These are phyloP conservation scores for Hemithea aestivaria DNA, from an alignment of 2,888 invertebrate species.

Conservation along the genomic window DNA sequence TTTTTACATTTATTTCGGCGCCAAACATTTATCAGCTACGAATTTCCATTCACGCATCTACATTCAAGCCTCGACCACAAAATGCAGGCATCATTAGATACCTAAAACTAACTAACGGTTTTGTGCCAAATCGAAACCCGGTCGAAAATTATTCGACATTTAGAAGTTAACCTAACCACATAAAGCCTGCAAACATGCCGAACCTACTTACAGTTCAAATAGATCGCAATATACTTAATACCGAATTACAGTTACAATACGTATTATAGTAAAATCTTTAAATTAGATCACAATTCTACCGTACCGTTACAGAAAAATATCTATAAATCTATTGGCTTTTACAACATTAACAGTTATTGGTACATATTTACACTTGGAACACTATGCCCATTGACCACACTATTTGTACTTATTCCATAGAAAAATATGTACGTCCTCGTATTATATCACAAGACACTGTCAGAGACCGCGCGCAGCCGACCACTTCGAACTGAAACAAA, in stretches of 20 bases:
- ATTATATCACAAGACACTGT: slow-evolving; percentile 70
- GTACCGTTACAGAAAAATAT: slow-evolving; percentile 60
- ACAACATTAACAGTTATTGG: slow-evolving; percentile 34
- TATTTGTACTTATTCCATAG: slow-evolving; percentile 76
- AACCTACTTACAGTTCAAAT: slow-evolving; percentile 22
- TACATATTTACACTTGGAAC: slow-evolving; percentile 52
- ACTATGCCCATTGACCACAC: slow-evolving; percentile 46
- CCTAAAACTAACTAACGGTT: slow-evolving; percentile 19
- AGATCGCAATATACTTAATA: slow-evolving; percentile 19
- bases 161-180: slow-evolving; percentile 35
- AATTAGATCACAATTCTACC: slow-evolving; percentile 46
- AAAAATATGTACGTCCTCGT: slow-evolving; percentile 71
- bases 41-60: slow-evolving; percentile 24
- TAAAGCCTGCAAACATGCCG: slow-evolving; percentile 35
- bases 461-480: slow-evolving; percentile 59
- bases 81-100: slow-evolving; percentile 21
- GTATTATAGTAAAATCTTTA: slow-evolving; percentile 18
- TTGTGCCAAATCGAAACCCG: slow-evolving; percentile 20
- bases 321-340: slow-evolving; percentile 43
- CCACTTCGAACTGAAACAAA: slow-evolving; percentile 68
- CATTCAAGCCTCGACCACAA: slow-evolving; percentile 25
- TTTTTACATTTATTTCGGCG: slow-evolving; percentile 49
- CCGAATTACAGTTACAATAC: slow-evolving; percentile 15
- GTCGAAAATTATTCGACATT: slow-evolving; percentile 22
- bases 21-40: slow-evolving; percentile 38